Conservation (phyloP, 2,797 vertebrate species). For the Bovichtus variegatus region DNA sequence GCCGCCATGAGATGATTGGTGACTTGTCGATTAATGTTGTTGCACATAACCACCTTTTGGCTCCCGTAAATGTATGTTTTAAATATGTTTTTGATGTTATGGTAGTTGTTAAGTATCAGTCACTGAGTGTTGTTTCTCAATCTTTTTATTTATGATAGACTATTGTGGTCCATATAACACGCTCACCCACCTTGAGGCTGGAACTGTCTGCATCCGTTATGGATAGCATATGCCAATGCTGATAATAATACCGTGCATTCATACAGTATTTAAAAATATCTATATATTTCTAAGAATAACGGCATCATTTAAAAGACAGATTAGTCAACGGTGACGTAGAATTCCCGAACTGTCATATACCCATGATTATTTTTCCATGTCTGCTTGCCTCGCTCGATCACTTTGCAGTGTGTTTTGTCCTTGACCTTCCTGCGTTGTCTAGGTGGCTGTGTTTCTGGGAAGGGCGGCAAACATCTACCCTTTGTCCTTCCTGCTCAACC, state of each 20-base stretch:
- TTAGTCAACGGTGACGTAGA: background rate
- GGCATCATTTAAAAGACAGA: background rate
- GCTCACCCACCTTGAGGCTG: background rate
- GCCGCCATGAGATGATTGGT: background rate
- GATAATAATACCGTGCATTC: background rate
- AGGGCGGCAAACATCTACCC: conserved; percentile 98
- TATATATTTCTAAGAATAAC: background rate
- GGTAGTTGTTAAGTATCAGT: background rate
- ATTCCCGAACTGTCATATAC: conserved; percentile 3
- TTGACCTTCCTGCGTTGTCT: conserved; percentile 65
- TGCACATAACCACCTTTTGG: background rate
- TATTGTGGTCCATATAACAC: background rate
- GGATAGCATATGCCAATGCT: background rate
- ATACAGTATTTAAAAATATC: background rate
- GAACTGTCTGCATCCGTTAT: background rate
- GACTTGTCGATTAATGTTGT: background rate
- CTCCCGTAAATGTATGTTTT: background rate
- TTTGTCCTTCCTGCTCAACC: conserved; percentile 95
- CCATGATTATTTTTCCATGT: conserved; percentile 19
- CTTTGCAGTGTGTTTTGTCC: conserved; percentile 45
- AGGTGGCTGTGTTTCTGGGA: conserved; percentile 97
- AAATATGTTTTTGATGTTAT: background rate
- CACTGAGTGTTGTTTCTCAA: background rate
- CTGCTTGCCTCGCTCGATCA: background rate
- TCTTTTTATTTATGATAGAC: background rate